Evolutionary conservation across 2,888 invertebrate species (phyloP).

Genomic region (Oscheius sp.): DNA sequence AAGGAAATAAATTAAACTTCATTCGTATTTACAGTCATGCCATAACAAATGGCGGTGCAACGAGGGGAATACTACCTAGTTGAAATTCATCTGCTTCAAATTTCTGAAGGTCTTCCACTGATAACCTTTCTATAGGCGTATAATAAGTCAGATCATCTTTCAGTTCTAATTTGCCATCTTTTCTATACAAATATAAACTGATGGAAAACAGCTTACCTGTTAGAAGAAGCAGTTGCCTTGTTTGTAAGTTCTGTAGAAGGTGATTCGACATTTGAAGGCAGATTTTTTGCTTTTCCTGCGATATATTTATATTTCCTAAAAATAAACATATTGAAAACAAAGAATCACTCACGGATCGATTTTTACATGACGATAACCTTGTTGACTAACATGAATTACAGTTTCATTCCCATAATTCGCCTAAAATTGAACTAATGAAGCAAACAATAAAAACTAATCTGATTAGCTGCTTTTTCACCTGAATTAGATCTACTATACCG

Average conservation of each 20-base stretch:
- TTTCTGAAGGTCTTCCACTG: neutral
- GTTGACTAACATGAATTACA: neutral
- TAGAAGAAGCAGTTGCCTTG: neutral
- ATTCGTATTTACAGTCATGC: neutral
- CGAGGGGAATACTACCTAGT: slow-evolving; percentile 1
- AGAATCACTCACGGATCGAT: neutral
- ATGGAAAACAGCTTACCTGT: neutral
- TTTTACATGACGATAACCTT: neutral
- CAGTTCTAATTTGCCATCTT: too few relatives aligned
- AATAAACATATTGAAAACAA: neutral
- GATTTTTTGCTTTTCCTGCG: neutral
- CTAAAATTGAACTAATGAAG: neutral
- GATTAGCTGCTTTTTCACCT: neutral
- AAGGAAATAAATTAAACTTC: neutral
- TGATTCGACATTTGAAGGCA: neutral
- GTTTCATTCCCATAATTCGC: neutral
- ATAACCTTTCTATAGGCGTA: neutral
- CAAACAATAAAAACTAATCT: neutral
- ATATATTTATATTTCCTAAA: slow-evolving; percentile 15
- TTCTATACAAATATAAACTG: neutral
- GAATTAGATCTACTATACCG: neutral
- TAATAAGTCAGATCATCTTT: neutral
- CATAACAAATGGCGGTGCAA: neutral
- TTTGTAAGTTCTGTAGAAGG: neutral
- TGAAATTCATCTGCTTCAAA: neutral